These are phyloP conservation scores for Gulo gulo DNA, from an alignment of 2,113 vertebrate genomes.

Conservation along the genomic window DNA sequence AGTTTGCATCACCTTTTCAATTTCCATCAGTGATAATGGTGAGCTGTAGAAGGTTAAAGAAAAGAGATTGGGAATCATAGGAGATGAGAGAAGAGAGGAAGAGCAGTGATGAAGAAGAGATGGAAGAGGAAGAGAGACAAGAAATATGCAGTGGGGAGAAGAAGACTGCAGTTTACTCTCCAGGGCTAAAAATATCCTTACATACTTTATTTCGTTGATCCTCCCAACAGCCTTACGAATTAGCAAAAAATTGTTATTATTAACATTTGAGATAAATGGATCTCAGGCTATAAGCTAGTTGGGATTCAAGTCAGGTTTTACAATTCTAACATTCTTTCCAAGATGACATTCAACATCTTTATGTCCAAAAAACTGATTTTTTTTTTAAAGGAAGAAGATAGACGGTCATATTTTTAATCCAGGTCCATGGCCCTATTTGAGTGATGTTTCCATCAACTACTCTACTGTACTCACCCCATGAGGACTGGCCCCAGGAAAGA, in stretches of 20 bases:
- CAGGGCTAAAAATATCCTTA: neutral
- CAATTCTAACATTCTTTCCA: conserved; percentile 54
- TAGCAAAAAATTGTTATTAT: conserved; percentile 27
- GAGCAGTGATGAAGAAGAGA: neutral
- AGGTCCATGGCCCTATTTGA: neutral
- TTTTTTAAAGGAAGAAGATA: neutral
- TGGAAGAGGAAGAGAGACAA: neutral
- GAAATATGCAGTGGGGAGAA: neutral
- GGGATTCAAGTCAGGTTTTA: conserved; percentile 25
- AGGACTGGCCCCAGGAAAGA: neutral
- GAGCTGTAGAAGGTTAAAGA: neutral
- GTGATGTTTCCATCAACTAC: neutral
- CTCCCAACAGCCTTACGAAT: neutral
- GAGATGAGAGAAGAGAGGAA: neutral
- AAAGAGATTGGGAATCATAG: neutral
- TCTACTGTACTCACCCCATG: neutral
- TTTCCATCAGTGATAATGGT: neutral
- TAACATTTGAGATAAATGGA: conserved; percentile 51
- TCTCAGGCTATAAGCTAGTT: conserved; percentile 39
- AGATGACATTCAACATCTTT: conserved; percentile 26
- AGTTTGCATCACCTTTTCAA: neutral
- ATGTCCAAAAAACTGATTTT: conserved; percentile 26
- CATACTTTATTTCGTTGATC: conserved; percentile 25
- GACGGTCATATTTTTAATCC: conserved; percentile 14
- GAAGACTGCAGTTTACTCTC: neutral